Conservation (phyloP, 2,797 vertebrate species). For the Enteromius treurensis region DNA sequence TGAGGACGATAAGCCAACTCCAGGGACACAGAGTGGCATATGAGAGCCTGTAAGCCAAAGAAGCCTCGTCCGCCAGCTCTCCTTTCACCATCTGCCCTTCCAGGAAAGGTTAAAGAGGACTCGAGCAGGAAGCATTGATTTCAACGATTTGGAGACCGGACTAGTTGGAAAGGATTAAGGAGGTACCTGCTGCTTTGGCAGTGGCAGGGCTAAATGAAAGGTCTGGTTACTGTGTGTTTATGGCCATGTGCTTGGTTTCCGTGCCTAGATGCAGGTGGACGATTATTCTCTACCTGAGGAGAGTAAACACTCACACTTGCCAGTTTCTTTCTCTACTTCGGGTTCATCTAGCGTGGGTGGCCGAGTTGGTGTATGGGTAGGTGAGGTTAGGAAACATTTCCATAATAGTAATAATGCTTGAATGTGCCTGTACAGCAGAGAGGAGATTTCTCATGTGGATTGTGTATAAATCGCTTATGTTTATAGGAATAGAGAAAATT, state of each 20-base stretch:
- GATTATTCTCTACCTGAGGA: slow-evolving; percentile 29
- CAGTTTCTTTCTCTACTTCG: slow-evolving; percentile 14
- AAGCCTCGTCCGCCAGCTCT: slow-evolving; percentile 25
- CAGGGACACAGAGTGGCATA: slow-evolving; percentile 49
- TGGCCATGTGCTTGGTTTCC: slow-evolving; percentile 27
- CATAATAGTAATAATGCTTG: slow-evolving; percentile 39
- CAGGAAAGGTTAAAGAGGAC: slow-evolving; percentile 57
- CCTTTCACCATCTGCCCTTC: slow-evolving; percentile 52
- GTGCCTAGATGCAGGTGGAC: slow-evolving; percentile 28
- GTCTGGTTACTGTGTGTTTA: slow-evolving; percentile 40
- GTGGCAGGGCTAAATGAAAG: slow-evolving; percentile 42
- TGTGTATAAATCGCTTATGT: slow-evolving; percentile 2
- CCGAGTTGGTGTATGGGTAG: slow-evolving; percentile 15
- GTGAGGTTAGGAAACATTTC: slow-evolving; percentile 28
- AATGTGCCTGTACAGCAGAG: neutral
- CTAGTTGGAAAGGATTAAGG: slow-evolving; percentile 54
- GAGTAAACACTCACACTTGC: slow-evolving; percentile 36
- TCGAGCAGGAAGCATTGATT: slow-evolving; percentile 49
- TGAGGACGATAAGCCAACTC: slow-evolving; percentile 53
- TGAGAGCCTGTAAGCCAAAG: slow-evolving; percentile 45
- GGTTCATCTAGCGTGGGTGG: slow-evolving; percentile 2
- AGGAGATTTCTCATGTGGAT: neutral
- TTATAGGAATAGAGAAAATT: neutral
- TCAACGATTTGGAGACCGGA: slow-evolving; percentile 42
- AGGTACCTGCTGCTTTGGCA: slow-evolving; percentile 45